These are phyloP conservation scores for Drosophila oshimai DNA, from an alignment of 1,140 invertebrate species.

Conservation along the genomic window DNA sequence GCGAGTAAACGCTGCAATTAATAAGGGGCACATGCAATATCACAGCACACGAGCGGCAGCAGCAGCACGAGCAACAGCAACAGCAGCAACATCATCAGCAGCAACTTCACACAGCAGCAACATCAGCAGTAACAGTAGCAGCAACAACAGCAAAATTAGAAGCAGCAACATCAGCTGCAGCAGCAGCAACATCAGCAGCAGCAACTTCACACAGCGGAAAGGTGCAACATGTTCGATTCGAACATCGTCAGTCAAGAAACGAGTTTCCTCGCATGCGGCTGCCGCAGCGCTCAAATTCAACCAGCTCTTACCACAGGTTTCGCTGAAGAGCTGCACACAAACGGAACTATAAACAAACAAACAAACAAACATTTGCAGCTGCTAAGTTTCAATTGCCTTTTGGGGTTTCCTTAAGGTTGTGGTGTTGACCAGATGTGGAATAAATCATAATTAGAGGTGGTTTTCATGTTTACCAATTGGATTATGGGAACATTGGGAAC, in stretches of 20 bases:
- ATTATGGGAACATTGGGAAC: constrained; percentile 5
- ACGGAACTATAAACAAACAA: constrained; percentile 56
- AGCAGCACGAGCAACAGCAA: not conserved
- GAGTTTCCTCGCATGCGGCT: constrained; percentile 61
- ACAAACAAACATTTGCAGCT: constrained; percentile 9
- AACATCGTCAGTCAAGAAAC: constrained; percentile 59
- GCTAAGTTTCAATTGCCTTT: constrained; percentile 30
- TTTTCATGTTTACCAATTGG: constrained; percentile 22
- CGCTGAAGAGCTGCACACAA: constrained; percentile 41
- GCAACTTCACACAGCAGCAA: constrained; percentile 23
- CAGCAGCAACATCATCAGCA: constrained; percentile 9
- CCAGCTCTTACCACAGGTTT: too few species aligned
- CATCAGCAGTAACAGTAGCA: too few species aligned
- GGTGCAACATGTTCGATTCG: constrained; percentile 34
- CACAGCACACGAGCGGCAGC: not conserved
- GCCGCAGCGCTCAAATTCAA: constrained; percentile 20
- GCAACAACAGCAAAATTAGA: too few species aligned
- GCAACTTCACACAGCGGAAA: too few species aligned
- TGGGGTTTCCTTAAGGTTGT: constrained; percentile 7
- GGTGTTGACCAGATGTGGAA: constrained; percentile 13
- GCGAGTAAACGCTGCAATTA: constrained; percentile 66
- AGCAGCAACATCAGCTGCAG: too few species aligned
- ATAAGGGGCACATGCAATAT: constrained; percentile 61
- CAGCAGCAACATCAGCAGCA: too few species aligned
- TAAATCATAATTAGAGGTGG: constrained; percentile 36